Base-by-base conservation (phyloP, 1,140 invertebrate genomes). In the Eumeta japonica region DNA sequence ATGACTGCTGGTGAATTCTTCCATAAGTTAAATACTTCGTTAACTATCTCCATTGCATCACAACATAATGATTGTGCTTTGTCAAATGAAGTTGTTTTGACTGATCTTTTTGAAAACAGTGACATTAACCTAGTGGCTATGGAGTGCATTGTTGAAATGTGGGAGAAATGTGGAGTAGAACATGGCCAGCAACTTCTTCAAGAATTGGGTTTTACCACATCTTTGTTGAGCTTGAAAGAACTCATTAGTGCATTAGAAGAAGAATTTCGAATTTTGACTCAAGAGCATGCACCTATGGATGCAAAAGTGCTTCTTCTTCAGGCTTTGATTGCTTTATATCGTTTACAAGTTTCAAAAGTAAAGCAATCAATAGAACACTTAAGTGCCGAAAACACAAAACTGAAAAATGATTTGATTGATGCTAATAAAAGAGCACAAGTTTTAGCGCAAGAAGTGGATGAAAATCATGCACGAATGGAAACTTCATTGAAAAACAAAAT, bases 381-480 rank as follows among this genome's bases (percentile, higher is more conserved):
- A 35, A 43, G 47, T 37, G 46, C 60, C 45, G 53, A 79, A 59
- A 35, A 90, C 85, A 83, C 89, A 29, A 92, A 94, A 62, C 62
- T 95, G 11, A 81, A 83, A 30, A 62, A 72, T 1, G 89, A 93
- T 55, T 78, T 94, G 7, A 66, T 76, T 7, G 89, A 92, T 49
- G 90, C 90, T 0, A 93, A 94, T 50, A 78, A 86, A 17, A 75
- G 90, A 41, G 87, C 89, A 0, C 78, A 82, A 4, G 50, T 91
- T 19, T 64, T 95, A 13, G 92, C 90, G 1, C 86, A 89, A 40
- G 92, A 96, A 67, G 86, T 93, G 1, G 92, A 96, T 59, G 93
- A 95, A 35, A 86, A 89, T 50, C 90, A 94, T 62, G 77, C 81
- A 0, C 79, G 84, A 27, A 78, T 94, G 48, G 92, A 95, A 64